A percentile compares a stretch with the other conserved stretches of the same genome.
phyloP scores from a whole-genome alignment of 2,797 vertebrate species.

The Lemur catta region DNA sequence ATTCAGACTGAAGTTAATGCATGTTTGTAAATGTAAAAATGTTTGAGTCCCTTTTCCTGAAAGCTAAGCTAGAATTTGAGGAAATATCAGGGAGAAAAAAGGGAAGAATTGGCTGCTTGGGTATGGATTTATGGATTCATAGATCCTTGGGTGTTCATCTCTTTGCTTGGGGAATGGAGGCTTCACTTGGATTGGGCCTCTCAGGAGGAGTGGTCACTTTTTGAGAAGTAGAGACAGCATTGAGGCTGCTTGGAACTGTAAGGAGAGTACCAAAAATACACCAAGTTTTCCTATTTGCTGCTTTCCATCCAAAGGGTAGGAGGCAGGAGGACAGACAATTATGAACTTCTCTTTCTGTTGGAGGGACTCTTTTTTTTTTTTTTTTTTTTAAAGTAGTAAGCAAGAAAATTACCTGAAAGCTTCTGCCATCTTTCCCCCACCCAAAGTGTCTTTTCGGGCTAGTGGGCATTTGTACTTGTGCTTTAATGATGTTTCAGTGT shows the following conservation, averaged over 20 bases:
- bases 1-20: not conserved
- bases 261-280: not conserved
- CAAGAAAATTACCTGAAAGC: not conserved
- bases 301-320: not conserved
- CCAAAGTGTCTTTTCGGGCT: not conserved
- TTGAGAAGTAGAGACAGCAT: not conserved
- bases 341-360: not conserved
- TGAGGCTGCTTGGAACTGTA: not conserved
- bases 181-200: not conserved
- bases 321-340: too few relatives aligned
- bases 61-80: not conserved
- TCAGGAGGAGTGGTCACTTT: not conserved
- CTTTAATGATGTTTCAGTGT: conserved; percentile 37
- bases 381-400: not conserved
- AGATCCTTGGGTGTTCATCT: not conserved
- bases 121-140: not conserved
- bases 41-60: not conserved
- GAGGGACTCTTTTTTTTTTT: not conserved
- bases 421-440: too few relatives aligned
- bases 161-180: not conserved
- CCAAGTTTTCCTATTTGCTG: not conserved
- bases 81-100: not conserved
- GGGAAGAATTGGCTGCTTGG: not conserved
- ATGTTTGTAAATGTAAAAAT: conserved; percentile 18
- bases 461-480: not conserved